Percentiles rank a stretch among this genome's conserved stretches.
Evolutionary conservation across 2,113 vertebrate species (phyloP).

Genomic region (Aspidoscelis tigris): DNA sequence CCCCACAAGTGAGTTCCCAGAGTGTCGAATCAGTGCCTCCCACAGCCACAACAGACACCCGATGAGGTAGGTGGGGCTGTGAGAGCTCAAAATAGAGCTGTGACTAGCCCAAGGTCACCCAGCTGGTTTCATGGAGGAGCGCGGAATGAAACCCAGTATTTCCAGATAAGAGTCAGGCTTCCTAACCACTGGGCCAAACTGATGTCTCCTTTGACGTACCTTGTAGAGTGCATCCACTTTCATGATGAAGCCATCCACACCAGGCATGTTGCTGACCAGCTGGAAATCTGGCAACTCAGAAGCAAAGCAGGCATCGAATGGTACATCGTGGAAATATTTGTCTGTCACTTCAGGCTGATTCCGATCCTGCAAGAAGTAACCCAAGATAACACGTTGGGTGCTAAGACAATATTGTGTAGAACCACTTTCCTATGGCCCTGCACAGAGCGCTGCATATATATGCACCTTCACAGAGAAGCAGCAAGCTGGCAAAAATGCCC

Average conservation of each 20-base stretch:
- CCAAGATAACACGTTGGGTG: background rate
- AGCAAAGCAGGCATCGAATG: conserved; percentile 93
- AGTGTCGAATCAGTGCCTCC: no score
- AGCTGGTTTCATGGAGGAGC: no score
- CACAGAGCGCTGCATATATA: background rate
- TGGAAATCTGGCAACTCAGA: conserved; percentile 87
- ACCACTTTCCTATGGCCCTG: background rate
- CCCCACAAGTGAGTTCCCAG: no score
- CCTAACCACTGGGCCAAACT: no score
- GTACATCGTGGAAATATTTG: conserved; percentile 92
- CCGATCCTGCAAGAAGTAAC: conserved; percentile 80
- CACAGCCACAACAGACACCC: no score
- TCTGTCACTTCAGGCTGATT: conserved; percentile 93
- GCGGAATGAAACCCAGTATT: no score
- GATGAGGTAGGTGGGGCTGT: no score
- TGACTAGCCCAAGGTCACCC: no score
- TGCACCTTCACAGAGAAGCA: background rate
- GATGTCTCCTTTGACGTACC: conserved; percentile 68
- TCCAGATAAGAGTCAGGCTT: no score
- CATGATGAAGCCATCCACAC: conserved; percentile 95
- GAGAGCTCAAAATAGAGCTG: no score
- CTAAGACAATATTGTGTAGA: background rate
- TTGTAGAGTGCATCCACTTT: conserved; percentile 97
- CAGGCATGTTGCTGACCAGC: conserved; percentile 85
- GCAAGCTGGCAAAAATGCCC: background rate